Conservation (phyloP, 1,140 invertebrate species). For the Parapsyche elsis region DNA sequence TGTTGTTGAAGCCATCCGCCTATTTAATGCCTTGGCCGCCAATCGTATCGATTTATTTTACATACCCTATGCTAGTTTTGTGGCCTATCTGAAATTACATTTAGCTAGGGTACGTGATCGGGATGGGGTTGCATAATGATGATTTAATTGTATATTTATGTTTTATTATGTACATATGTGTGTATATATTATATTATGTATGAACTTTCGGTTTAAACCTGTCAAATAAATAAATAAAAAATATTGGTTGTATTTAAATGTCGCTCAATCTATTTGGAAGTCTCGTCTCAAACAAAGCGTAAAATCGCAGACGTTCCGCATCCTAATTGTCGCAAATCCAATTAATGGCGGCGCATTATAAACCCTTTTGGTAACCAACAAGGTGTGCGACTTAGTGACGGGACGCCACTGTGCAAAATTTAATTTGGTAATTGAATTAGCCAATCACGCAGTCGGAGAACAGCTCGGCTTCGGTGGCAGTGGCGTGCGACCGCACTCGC, state of each 20-base stretch:
- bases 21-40: too few relatives aligned
- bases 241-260: neutral
- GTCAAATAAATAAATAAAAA: too few relatives aligned
- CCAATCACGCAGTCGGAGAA: neutral
- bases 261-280: neutral
- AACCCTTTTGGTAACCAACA: constrained; percentile 41
- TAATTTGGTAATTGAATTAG: constrained; percentile 36
- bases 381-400: constrained; percentile 31
- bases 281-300: constrained; percentile 36
- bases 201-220: too few relatives aligned
- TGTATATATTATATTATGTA: too few relatives aligned
- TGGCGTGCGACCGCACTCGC: neutral
- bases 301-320: constrained; percentile 38
- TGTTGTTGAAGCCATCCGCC: too few relatives aligned
- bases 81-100: too few relatives aligned
- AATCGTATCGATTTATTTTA: too few relatives aligned
- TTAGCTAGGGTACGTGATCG: too few relatives aligned
- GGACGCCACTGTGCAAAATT: constrained; percentile 24
- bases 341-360: constrained; percentile 42
- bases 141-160: too few relatives aligned
- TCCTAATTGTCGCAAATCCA: constrained; percentile 47
- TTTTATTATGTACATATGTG: too few relatives aligned
- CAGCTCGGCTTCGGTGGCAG: neutral
- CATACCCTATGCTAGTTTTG: too few relatives aligned
- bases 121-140: too few relatives aligned